Conservation (phyloP, 2,113 vertebrate species). For the Phainopepla nitens region DNA sequence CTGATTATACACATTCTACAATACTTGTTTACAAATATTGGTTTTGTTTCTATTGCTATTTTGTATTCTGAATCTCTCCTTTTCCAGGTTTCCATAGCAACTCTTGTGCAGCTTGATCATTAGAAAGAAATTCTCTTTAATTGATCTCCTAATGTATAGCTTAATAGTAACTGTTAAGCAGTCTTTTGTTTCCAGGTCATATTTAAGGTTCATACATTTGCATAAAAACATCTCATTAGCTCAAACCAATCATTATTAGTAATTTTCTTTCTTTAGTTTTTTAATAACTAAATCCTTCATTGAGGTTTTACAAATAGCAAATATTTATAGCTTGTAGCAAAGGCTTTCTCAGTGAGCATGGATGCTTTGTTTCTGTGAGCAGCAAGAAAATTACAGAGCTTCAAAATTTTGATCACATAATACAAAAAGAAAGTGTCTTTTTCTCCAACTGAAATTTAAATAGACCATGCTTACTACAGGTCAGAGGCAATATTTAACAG, state of each 20-base stretch:
- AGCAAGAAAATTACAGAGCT: constrained; percentile 74
- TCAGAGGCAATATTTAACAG: neutral
- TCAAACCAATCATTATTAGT: constrained; percentile 92
- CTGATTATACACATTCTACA: constrained; percentile 67
- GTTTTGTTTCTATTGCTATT: constrained; percentile 66
- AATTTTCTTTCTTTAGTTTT: constrained; percentile 87
- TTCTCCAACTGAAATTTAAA: constrained; percentile 11
- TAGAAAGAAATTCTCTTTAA: constrained; percentile 92
- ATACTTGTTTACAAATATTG: constrained; percentile 80
- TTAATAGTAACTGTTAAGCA: constrained; percentile 89
- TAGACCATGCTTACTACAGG: neutral
- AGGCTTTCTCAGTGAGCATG: constrained; percentile 67
- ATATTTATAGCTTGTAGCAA: constrained; percentile 86
- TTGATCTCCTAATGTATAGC: constrained; percentile 98
- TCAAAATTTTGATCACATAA: constrained; percentile 58
- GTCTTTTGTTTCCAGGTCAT: constrained; percentile 98
- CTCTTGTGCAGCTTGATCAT: constrained; percentile 76
- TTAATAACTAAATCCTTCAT: constrained; percentile 83
- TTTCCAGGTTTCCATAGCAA: constrained; percentile 83
- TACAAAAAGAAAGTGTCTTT: constrained; percentile 29
- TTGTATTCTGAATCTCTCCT: constrained; percentile 71
- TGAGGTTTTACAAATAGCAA: constrained; percentile 81
- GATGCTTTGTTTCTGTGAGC: constrained; percentile 65
- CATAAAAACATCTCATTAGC: constrained; percentile 91
- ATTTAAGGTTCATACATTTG: constrained; percentile 89